Conservation (phyloP, 2,797 vertebrate species). For the Thaleichthys pacificus region DNA sequence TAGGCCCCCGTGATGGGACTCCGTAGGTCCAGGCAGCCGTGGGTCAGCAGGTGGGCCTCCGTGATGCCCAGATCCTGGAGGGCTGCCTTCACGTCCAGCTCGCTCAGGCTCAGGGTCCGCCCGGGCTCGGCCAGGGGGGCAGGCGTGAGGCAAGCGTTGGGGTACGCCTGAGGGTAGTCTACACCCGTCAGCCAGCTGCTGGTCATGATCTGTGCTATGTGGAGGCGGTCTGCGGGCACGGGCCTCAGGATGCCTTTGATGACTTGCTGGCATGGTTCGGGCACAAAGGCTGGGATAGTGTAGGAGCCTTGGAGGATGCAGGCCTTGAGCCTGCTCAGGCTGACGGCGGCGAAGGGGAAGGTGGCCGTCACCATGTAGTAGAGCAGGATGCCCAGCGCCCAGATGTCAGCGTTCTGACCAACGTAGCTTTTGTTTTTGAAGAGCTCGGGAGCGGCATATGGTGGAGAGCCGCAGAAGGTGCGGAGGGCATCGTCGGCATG, state of each 20-base stretch:
- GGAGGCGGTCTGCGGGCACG: conserved; percentile 66
- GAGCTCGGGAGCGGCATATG: conserved; percentile 79
- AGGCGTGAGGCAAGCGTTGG: too few relatives aligned
- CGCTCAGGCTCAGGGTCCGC: conserved; percentile 48
- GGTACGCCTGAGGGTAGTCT: conserved; percentile 63
- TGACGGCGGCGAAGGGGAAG: conserved; percentile 75
- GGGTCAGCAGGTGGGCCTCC: conserved; percentile 58
- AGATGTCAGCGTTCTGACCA: conserved; percentile 73
- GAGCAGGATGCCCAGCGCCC: conserved; percentile 80
- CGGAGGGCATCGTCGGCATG: conserved; percentile 62
- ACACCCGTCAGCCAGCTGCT: conserved; percentile 71
- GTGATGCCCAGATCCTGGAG: conserved; percentile 69
- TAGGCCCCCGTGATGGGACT: conserved; percentile 71
- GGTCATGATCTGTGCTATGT: conserved; percentile 57
- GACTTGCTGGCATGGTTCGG: conserved; percentile 65
- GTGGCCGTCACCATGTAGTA: conserved; percentile 76
- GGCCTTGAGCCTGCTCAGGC: conserved; percentile 68
- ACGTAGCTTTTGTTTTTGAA: conserved; percentile 73
- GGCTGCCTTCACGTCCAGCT: conserved; percentile 67
- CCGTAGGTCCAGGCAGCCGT: conserved; percentile 48
- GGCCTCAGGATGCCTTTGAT: conserved; percentile 73
- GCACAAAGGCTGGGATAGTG: conserved; percentile 69
- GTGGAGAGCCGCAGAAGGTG: conserved; percentile 78
- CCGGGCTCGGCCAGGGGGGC: too few relatives aligned
- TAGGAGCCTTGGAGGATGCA: conserved; percentile 75